Evolutionary conservation across 1,140 invertebrate genomes (phyloP).

Genomic region (Drosophila ambigua): DNA sequence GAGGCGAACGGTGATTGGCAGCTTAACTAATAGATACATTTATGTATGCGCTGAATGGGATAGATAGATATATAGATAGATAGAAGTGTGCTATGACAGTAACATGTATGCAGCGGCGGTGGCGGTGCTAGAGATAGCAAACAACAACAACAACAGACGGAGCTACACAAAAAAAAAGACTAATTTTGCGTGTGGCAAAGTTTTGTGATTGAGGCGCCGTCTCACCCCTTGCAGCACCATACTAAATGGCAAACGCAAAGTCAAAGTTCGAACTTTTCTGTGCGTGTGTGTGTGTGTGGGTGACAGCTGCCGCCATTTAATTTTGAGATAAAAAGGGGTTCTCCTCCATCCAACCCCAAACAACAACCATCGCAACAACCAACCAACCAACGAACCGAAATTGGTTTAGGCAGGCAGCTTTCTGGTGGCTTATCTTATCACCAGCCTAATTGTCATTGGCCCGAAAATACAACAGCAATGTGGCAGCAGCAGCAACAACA

Average conservation of each 20-base stretch:
- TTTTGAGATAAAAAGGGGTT: constrained; percentile 72
- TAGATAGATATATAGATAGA: constrained; percentile 5
- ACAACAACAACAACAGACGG: constrained; percentile 13
- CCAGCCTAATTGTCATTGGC: constrained; percentile 75
- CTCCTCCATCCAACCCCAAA: not conserved
- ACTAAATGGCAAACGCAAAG: constrained; percentile 46
- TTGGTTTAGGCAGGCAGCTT: constrained; percentile 75
- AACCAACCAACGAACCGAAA: constrained; percentile 46
- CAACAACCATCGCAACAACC: constrained; percentile 2
- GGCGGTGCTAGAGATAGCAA: not conserved
- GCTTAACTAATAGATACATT: constrained; percentile 43
- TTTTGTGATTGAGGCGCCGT: constrained; percentile 70
- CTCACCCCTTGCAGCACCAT: not conserved
- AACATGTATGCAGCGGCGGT: constrained; percentile 8
- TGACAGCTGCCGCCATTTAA: constrained; percentile 78
- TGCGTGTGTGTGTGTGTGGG: constrained; percentile 43
- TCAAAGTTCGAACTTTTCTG: constrained; percentile 50
- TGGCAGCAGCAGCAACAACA: constrained; percentile 20
- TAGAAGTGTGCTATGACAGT: constrained; percentile 40
- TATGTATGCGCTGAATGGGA: not conserved
- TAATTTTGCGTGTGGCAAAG: constrained; percentile 56
- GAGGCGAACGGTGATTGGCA: constrained; percentile 62
- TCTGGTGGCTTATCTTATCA: constrained; percentile 76
- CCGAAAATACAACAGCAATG: constrained; percentile 9
- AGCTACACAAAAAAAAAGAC: constrained; percentile 51